Evolutionary conservation across 1,140 invertebrate species (phyloP).

Genomic region (Apis dorsata): DNA sequence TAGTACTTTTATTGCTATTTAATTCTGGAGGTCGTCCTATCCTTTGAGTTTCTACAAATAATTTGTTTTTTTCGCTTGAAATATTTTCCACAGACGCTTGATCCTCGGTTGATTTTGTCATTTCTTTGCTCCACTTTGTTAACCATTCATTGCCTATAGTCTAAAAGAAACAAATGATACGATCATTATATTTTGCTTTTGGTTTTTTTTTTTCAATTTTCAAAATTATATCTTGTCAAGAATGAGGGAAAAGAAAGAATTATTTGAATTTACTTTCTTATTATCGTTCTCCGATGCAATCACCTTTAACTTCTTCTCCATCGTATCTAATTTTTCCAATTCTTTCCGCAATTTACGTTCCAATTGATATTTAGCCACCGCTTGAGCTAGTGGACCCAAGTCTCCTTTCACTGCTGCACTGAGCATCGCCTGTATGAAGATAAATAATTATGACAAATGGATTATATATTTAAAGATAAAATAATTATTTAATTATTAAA

Average conservation of each 20-base stretch:
- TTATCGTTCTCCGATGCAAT: background rate
- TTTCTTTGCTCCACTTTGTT: constrained; percentile 52
- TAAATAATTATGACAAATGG: background rate
- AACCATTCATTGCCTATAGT: constrained; percentile 45
- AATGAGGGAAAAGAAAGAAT: background rate
- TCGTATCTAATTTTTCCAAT: constrained; percentile 57
- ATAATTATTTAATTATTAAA: no score
- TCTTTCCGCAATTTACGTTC: constrained; percentile 69
- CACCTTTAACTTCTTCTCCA: constrained; percentile 11
- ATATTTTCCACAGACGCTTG: background rate
- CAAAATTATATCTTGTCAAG: background rate
- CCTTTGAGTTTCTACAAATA: background rate
- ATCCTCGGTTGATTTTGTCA: constrained; percentile 1
- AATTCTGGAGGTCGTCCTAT: background rate
- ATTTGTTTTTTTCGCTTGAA: background rate
- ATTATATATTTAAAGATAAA: no score
- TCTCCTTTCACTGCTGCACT: constrained; percentile 73
- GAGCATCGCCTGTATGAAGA: constrained; percentile 63
- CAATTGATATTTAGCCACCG: constrained; percentile 74
- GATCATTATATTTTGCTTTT: background rate
- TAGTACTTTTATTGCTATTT: background rate
- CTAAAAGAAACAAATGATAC: background rate
- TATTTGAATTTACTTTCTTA: constrained; percentile 20
- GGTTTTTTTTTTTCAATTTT: background rate
- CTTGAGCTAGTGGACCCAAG: constrained; percentile 73